Base-by-base conservation (phyloP, 2,113 vertebrate genomes). In the Verasper variegatus region DNA sequence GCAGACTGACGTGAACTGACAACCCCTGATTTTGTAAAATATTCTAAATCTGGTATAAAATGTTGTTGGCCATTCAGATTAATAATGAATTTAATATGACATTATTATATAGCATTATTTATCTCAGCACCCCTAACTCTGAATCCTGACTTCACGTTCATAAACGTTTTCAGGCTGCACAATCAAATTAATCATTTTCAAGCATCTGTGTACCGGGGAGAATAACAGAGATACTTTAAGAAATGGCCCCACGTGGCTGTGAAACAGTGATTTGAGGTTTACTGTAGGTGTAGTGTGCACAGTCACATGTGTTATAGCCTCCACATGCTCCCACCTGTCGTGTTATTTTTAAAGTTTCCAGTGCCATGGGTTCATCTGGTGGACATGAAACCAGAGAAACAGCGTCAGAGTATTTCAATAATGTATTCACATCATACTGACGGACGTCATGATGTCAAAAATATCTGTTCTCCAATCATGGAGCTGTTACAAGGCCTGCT, bases 341-440 rank as follows among this genome's bases (percentile, higher is more conserved):
- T 70, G 57, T 67, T 20, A 24, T 71, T 55, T 63, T 61, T 11
- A n/a, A 83, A 4, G 51, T 86, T 74, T 84, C 73, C 71, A 83
- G 82, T 85, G 83, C 88, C 89, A 86, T 83, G 80, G 76, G 73
- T 81, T 84, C 80, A 86, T 83, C 80, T 88, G 78, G 85, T 82
- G 86, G 82, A 79, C 56, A 63, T 20, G 51, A 57, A 58, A 82
- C 76, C 68, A 88, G 80, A 71, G 80, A 75, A 81, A 84, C 78
- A 83, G 56, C 45, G 66, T 65, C 71, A 63, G 10, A 13, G 5
- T 42, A 13, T 5, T 55, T 11, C n/a, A 55, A 3, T 13, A 4
- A 11, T 71, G 61, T 66, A 49, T 63, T 74, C 26, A 60, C 42
- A 23, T 51, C 23, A 37, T 42, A 65, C 11, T 18, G 21, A 57